Evolutionary conservation across 2,113 vertebrate species (phyloP).

Genomic region (Trinectes maculatus): DNA sequence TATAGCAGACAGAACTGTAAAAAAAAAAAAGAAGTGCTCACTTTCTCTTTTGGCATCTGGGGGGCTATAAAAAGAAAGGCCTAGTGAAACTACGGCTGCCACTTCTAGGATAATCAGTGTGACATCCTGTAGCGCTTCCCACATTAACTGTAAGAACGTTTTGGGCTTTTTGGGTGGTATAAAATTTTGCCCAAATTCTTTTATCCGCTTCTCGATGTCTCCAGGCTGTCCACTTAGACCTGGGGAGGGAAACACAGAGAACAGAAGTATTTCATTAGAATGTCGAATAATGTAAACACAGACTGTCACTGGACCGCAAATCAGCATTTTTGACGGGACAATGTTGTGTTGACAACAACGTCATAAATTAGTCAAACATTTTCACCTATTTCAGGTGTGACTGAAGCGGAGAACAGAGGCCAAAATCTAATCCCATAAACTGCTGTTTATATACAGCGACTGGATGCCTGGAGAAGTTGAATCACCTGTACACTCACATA

Average conservation of each 20-base stretch:
- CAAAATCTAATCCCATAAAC: conserved; percentile 34
- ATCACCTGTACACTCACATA: conserved; percentile 6
- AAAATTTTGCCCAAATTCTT: conserved; percentile 94
- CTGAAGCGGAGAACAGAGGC: conserved; percentile 11
- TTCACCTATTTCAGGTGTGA: conserved; percentile 47
- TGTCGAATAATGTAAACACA: neutral
- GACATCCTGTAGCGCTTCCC: conserved; percentile 99
- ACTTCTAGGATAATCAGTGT: conserved; percentile 99
- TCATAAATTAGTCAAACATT: conserved; percentile 36
- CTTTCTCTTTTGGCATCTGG: conserved; percentile 89
- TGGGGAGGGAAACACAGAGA: conserved; percentile 65
- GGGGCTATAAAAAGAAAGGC: conserved; percentile 99
- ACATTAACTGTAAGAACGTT: conserved; percentile 99
- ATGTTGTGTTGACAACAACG: conserved; percentile 42
- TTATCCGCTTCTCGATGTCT: conserved; percentile 97
- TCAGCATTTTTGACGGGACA: conserved; percentile 40
- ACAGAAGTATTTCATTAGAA: neutral
- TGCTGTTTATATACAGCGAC: conserved; percentile 35
- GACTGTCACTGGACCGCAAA: too few relatives aligned
- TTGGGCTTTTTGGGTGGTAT: conserved; percentile 99
- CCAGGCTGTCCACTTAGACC: conserved; percentile 95
- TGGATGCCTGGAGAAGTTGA: conserved; percentile 19
- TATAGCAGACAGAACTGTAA: neutral
- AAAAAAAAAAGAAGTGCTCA: conserved; percentile 76
- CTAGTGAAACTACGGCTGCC: conserved; percentile 98